These are phyloP conservation scores for Zygaena filipendulae DNA, from an alignment of 2,888 invertebrate species.

Conservation along the genomic window DNA sequence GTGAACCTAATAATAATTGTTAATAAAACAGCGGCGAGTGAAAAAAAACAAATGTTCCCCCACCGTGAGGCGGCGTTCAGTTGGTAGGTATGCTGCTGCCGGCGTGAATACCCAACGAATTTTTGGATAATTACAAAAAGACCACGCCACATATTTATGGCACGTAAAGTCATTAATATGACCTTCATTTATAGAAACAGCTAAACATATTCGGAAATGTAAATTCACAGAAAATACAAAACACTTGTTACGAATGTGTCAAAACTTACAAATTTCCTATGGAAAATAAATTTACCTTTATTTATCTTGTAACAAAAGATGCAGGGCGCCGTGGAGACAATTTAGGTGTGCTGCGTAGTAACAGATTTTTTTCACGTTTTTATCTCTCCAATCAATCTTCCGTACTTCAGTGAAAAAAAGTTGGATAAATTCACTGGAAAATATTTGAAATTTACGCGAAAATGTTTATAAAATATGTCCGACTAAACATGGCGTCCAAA, in stretches of 20 bases:
- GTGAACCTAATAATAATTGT: too few species aligned
- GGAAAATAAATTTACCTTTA: conserved; percentile 65
- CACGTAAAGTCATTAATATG: conserved; percentile 32
- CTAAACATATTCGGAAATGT: conserved; percentile 25
- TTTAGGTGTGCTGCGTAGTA: conserved; percentile 55
- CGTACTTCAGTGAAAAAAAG: conserved; percentile 60
- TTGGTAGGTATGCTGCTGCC: conserved; percentile 7
- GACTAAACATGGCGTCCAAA: conserved; percentile 80
- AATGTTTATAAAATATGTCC: conserved; percentile 81
- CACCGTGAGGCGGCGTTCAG: too few species aligned
- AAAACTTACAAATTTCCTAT: conserved; percentile 56
- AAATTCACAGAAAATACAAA: conserved; percentile 54
- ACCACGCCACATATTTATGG: conserved; percentile 43
- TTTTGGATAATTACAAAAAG: conserved; percentile 51
- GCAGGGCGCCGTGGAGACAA: conserved; percentile 56
- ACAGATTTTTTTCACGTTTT: conserved; percentile 47
- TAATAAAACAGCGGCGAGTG: too few species aligned
- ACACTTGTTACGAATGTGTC: conserved; percentile 65
- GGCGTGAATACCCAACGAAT: conserved; percentile 23
- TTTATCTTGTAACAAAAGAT: conserved; percentile 66
- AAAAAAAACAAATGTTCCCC: too few species aligned
- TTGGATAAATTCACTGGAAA: conserved; percentile 58
- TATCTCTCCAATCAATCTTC: conserved; percentile 42
- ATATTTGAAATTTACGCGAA: conserved; percentile 71
- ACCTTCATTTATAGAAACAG: conserved; percentile 41